Base-by-base conservation (phyloP, 2,888 invertebrate species). In the Elgonia sp. region DNA sequence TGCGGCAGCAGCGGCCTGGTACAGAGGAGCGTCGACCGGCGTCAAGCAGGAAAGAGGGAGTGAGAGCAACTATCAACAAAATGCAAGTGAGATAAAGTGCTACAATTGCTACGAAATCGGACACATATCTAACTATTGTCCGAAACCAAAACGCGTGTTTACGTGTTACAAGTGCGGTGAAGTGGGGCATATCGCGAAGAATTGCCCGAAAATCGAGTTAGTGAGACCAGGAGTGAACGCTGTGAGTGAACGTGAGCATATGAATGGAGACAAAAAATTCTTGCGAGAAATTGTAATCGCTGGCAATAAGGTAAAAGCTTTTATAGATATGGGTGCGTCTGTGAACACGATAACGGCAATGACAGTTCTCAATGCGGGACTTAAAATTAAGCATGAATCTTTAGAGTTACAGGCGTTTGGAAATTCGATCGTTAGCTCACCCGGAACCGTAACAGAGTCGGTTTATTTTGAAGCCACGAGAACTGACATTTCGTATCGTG, bases 291-390 rank as follows among this genome's bases (percentile, higher is more conserved):
- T 86, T 18, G 7, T 46, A 12, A 55, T 86, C 16, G 81, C 10
- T 8, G 29, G 42, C 3, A 46, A 53, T 9, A 18, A 42, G 9
- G 20, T 86, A 10, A 63, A 14, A 12, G 84, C 87, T 8, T 67
- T 65, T 37, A 80, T 89, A 5, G 85, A 89, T 46, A 75, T 80
- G 67, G 87, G 83, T 7, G 87, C 87, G 7, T 80, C 87, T 0
- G 69, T 85, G 14, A 79, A 75, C 60, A 89, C 87, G 0, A 80
- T 87, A 21, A 80, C 69, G 50, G 73, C 80, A n/a, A 72, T 62
- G 40, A 63, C 65, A 9, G 84, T 84, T 21, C 50, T 86, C 14
- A 46, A 29, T 42, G 46, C 21, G 0, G 79, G 75, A 1, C 37
- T 81, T 60, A 21, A 42, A 55, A 3, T 21, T 76, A n/a, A 5